phyloP scores from a whole-genome alignment of 2,797 vertebrate species.

The Loris lydekkerianus region DNA sequence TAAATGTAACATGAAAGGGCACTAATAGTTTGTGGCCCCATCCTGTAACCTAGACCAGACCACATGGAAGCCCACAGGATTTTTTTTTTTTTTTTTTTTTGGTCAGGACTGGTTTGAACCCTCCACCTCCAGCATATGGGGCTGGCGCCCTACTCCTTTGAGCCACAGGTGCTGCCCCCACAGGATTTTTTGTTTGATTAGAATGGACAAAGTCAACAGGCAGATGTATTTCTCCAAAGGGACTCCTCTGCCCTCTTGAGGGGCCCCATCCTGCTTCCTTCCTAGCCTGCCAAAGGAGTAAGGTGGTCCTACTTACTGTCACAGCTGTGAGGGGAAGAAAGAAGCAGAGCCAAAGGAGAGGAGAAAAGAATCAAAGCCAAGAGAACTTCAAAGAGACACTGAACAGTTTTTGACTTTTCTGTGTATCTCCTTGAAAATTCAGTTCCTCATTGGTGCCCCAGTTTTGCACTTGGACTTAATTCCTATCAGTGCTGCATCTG shows the following conservation, averaged over 20 bases:
- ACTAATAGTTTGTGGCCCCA: background rate
- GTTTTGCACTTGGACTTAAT: background rate
- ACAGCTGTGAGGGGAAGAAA: background rate
- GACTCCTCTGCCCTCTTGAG: background rate
- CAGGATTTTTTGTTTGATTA: background rate
- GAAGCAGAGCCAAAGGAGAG: background rate
- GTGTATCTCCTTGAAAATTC: slow-evolving; percentile 34
- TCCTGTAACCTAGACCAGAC: background rate
- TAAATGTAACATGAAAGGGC: background rate
- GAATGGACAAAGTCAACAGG: background rate
- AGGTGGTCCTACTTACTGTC: too few species aligned
- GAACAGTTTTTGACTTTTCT: background rate
- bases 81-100: background rate
- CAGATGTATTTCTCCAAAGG: background rate
- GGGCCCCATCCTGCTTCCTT: background rate
- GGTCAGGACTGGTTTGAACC: too few species aligned
- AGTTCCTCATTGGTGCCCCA: background rate
- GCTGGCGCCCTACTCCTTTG: too few species aligned
- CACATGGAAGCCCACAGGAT: background rate
- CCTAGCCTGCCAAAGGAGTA: background rate
- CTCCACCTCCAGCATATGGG: too few species aligned
- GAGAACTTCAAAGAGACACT: background rate
- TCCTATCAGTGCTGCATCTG: too few species aligned
- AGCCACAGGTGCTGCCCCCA: too few species aligned
- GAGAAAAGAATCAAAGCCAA: slow-evolving; percentile 5